A percentile compares a stretch with the other conserved stretches of the same genome.
Evolutionary conservation across 1,140 invertebrate species (phyloP).

Genomic region (Dysdera silvatica): DNA sequence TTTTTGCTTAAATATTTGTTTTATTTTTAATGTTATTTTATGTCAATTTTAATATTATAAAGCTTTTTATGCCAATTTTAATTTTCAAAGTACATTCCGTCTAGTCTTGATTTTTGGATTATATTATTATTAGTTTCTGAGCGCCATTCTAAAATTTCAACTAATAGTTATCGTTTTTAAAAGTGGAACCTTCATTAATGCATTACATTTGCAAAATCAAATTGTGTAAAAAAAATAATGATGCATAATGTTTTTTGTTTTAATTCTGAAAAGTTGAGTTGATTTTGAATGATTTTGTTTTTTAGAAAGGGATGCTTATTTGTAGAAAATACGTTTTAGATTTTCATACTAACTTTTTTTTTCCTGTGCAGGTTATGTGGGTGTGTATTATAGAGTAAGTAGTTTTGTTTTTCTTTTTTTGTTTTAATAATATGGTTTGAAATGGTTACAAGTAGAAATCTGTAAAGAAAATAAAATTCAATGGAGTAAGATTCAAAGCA

Average conservation of each 20-base stretch:
- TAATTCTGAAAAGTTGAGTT: background rate
- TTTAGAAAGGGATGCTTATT: background rate
- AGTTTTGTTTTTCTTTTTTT: background rate
- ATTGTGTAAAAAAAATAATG: too few relatives aligned
- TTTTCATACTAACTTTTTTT: slow-evolving; percentile 8
- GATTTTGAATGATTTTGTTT: background rate
- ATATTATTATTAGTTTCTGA: too few relatives aligned
- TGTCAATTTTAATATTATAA: too few relatives aligned
- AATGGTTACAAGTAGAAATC: background rate
- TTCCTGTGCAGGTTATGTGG: slow-evolving; percentile 59
- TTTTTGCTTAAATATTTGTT: too few relatives aligned
- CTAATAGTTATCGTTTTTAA: too few relatives aligned
- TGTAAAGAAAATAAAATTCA: too few relatives aligned
- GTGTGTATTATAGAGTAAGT: slow-evolving; percentile 78
- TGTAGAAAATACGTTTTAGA: background rate
- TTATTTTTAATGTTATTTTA: too few relatives aligned
- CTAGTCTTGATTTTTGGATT: too few relatives aligned
- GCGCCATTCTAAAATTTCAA: too few relatives aligned
- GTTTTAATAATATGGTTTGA: background rate
- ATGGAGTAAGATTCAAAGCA: background rate
- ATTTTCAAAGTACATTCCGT: too few relatives aligned
- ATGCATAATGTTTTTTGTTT: background rate
- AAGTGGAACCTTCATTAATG: background rate
- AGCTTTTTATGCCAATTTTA: too few relatives aligned
- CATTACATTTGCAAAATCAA: background rate